Percentiles rank a stretch among this genome's conserved stretches.
These are phyloP conservation scores for Mimas tiliae DNA, from an alignment of 2,888 invertebrate genomes.

Conservation along the genomic window DNA sequence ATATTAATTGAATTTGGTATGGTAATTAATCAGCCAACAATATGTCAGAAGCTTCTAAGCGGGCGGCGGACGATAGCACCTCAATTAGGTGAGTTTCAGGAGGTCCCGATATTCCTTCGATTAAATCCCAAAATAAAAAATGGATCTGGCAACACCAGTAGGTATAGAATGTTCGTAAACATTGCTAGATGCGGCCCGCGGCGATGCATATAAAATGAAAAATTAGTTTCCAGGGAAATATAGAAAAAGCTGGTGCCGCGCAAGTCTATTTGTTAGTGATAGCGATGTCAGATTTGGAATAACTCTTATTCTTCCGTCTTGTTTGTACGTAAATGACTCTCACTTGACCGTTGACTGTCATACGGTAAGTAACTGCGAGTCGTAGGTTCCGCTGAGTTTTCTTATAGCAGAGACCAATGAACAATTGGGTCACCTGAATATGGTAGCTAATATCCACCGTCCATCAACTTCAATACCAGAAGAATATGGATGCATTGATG, in stretches of 20 bases:
- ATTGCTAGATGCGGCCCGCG: slow-evolving; percentile 1
- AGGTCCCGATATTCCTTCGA: neutral
- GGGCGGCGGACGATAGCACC: too few relatives aligned
- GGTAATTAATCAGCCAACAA: too few relatives aligned
- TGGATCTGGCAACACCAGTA: neutral
- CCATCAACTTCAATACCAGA: too few relatives aligned
- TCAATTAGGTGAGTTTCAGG: too few relatives aligned
- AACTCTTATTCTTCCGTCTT: neutral
- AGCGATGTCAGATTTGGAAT: slow-evolving; percentile 2
- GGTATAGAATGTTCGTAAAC: neutral
- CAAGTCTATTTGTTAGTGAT: neutral
- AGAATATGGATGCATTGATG: too few relatives aligned
- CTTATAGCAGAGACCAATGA: too few relatives aligned
- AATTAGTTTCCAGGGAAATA: slow-evolving; percentile 19
- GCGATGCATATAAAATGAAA: slow-evolving; percentile 3
- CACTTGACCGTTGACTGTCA: neutral
- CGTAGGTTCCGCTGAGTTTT: too few relatives aligned
- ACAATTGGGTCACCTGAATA: too few relatives aligned
- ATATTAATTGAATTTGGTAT: too few relatives aligned
- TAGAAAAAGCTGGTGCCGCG: neutral
- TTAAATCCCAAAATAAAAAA: neutral
- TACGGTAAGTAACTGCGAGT: too few relatives aligned
- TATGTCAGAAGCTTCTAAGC: too few relatives aligned
- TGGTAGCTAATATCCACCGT: too few relatives aligned
- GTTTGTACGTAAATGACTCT: neutral